These are phyloP conservation scores for Morbakka virulenta DNA, from an alignment of 30 jellyfish, hydroid and myxozoan species.

Conservation along the genomic window DNA sequence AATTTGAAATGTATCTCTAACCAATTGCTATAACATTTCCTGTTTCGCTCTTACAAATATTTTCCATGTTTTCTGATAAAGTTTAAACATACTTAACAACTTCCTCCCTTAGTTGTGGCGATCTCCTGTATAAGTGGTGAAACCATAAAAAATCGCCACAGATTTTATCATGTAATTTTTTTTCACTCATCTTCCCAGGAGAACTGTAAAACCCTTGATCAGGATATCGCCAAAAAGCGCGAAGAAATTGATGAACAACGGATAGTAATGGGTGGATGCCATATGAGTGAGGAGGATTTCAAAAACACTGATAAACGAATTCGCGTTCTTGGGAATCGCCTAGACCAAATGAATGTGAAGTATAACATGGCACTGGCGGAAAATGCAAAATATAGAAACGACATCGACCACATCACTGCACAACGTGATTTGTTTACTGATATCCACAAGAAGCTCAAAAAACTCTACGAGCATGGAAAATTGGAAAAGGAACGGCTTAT, in stretches of 20 bases:
- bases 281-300: conserved; percentile 45
- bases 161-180: too few relatives aligned
- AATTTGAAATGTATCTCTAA: too few relatives aligned
- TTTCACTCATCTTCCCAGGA: background rate
- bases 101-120: too few relatives aligned
- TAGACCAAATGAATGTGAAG: conserved; percentile 61
- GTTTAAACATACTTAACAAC: too few relatives aligned
- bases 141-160: too few relatives aligned
- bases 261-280: conserved; percentile 40
- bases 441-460: conserved; percentile 46
- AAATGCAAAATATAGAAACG: conserved; percentile 63
- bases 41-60: too few relatives aligned
- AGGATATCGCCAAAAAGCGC: background rate
- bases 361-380: conserved; percentile 67
- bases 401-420: conserved; percentile 57
- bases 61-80: too few relatives aligned
- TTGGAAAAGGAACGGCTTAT: conserved; percentile 43
- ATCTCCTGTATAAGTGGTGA: too few relatives aligned
- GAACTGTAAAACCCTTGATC: conserved; percentile 1
- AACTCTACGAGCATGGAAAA: conserved; percentile 28
- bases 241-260: conserved; percentile 8
- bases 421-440: conserved; percentile 56
- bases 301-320: conserved; percentile 48
- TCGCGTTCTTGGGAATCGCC: conserved; percentile 69
- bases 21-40: too few relatives aligned